These are phyloP conservation scores for Struthidea cinerea DNA, from an alignment of 2,113 vertebrate species.

Conservation along the genomic window DNA sequence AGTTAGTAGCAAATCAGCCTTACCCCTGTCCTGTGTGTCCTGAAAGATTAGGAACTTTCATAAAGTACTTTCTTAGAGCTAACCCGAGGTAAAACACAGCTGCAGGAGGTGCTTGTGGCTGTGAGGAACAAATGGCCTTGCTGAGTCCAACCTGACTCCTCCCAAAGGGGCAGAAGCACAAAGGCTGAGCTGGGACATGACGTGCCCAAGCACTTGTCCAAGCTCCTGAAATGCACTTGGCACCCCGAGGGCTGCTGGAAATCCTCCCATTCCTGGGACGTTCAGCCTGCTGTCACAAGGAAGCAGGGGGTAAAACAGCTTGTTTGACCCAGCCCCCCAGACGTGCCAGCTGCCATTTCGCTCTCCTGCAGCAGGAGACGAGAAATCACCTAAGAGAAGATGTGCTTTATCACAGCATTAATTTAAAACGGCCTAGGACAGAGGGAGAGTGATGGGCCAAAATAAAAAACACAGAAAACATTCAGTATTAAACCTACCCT, in stretches of 20 bases:
- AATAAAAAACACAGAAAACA: not conserved
- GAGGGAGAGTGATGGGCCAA: not conserved
- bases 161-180: not conserved
- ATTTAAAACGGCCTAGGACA: not conserved
- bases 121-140: not conserved
- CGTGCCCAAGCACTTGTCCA: not conserved
- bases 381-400: not conserved
- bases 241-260: not conserved
- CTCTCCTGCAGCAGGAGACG: not conserved
- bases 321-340: not conserved
- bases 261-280: not conserved
- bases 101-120: not conserved
- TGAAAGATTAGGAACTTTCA: not conserved
- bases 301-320: not conserved
- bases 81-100: not conserved
- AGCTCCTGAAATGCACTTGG: not conserved
- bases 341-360: not conserved
- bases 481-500: not conserved
- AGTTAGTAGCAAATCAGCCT: not conserved
- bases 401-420: not conserved
- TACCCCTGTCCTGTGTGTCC: not conserved
- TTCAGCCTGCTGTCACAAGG: not conserved
- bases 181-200: not conserved
- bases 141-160: not conserved
- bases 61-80: not conserved